Evolutionary conservation across 1,140 invertebrate genomes (phyloP), one percentile per base, ranked within the genome.

Genomic region (Melipona quadrifasciata): DNA sequence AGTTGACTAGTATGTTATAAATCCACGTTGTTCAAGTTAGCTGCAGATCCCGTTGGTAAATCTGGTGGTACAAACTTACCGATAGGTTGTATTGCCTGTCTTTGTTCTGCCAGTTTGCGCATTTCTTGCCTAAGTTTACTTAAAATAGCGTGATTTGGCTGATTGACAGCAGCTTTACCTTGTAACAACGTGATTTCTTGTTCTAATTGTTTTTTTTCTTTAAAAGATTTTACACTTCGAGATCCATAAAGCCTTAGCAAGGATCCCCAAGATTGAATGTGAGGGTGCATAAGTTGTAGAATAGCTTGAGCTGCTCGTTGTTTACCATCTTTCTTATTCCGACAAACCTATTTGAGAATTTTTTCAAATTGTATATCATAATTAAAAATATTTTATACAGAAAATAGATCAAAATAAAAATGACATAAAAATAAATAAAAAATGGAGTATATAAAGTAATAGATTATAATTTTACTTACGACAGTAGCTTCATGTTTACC

Each of bases 311-410:
- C 98, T 19, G 99, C 99, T 89, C 98, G 95, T 93, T 99, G 99
- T 94, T 99, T 99, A n/a, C 99, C 99, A 91, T 99, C 98, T 90
- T 98, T 97, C 95, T 99, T 99, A 95, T 99, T 99, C 91, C 98
- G 98, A 93, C 98, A 99, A 16, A 97, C 93, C 90, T 94, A n/a
- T n/a, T n/a, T n/a, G n/a, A 24, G 24, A 87, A 85, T 58, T 75
- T 57, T 70, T 68, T 78, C 34, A 27, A n/a, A 34, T 12, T 47
- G 57, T 47, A 58, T 17, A 51, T 76, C 34, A 67, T 0, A 11
- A 34, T 39, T 70, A 19, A 39, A 70, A 39, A 10, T 70, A 70
- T 39, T 57, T 85, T 53, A 67, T 78, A 19, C 17, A 51, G 57
- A 2, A 53, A 67, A 31, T 67, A 67, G 17, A 34, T 2, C 8